phyloP scores from a whole-genome alignment of 2,888 invertebrate genomes.

The Atrina japonica region DNA sequence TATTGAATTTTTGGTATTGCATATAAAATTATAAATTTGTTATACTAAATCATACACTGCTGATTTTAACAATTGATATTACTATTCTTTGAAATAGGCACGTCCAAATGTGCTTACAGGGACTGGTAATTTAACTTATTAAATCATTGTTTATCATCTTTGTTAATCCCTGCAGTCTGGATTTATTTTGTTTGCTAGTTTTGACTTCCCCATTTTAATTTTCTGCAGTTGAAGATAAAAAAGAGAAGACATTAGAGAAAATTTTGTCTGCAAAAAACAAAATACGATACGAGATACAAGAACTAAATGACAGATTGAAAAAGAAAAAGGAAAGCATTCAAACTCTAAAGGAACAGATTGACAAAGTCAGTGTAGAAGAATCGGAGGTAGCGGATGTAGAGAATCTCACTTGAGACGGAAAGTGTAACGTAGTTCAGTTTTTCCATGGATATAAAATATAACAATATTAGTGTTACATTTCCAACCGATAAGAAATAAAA shows the following conservation, averaged over 20 bases:
- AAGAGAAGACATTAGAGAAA: slow-evolving; percentile 87
- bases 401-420: slow-evolving; percentile 43
- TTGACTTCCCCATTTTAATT: no score
- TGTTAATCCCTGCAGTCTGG: not conserved
- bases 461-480: no score
- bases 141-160: not conserved
- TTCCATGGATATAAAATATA: not conserved
- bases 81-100: not conserved
- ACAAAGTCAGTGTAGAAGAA: slow-evolving; percentile 87
- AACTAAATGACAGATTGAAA: slow-evolving; percentile 79
- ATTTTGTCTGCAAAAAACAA: slow-evolving; percentile 89
- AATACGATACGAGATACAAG: slow-evolving; percentile 78
- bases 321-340: slow-evolving; percentile 84
- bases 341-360: slow-evolving; percentile 85
- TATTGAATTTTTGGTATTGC: no score
- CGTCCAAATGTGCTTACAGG: slow-evolving; percentile 1
- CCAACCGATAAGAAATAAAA: not conserved
- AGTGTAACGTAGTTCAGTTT: no score
- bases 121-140: not conserved
- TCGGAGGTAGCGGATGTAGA: slow-evolving; percentile 50
- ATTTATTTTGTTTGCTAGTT: no score
- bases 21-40: no score
- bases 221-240: slow-evolving; percentile 89
- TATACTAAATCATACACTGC: no score
- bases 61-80: no score